phyloP scores from a whole-genome alignment of 2,113 vertebrate genomes.

The Amphiprion ocellaris region DNA sequence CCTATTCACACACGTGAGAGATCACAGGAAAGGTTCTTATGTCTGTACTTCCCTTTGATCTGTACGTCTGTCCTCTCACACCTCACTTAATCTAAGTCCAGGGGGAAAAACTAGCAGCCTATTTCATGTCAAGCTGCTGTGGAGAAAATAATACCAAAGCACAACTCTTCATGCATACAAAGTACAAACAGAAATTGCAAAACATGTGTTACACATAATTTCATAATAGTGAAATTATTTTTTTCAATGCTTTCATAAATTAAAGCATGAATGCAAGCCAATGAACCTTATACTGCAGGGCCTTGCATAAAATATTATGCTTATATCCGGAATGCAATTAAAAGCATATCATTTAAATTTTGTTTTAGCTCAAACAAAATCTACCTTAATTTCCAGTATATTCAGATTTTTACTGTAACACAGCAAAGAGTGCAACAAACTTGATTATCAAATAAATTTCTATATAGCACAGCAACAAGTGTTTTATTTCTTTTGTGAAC shows the following conservation, averaged over 20 bases:
- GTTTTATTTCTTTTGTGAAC: neutral
- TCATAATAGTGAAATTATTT: too few species aligned
- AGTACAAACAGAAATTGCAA: neutral
- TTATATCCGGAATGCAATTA: too few species aligned
- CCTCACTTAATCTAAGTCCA: conserved; percentile 22
- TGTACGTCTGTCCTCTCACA: conserved; percentile 43
- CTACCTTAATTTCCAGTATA: too few species aligned
- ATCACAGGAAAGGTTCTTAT: conserved; percentile 65
- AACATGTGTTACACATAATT: neutral
- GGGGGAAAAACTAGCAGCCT: conserved; percentile 1
- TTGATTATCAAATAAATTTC: neutral
- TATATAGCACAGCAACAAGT: conserved; percentile 54
- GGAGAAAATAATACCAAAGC: neutral
- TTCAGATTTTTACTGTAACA: too few species aligned
- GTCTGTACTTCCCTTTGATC: conserved; percentile 57
- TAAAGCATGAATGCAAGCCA: too few species aligned
- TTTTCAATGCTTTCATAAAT: too few species aligned
- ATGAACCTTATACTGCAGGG: too few species aligned
- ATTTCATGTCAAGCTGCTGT: neutral
- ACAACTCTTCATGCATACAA: neutral
- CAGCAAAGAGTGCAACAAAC: too few species aligned
- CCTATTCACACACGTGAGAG: conserved; percentile 60
- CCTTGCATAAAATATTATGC: too few species aligned
- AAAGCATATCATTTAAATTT: too few species aligned
- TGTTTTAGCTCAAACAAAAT: too few species aligned